Evolutionary conservation across 2,113 vertebrate species (phyloP).

Genomic region (Pterophyllum scalare): DNA sequence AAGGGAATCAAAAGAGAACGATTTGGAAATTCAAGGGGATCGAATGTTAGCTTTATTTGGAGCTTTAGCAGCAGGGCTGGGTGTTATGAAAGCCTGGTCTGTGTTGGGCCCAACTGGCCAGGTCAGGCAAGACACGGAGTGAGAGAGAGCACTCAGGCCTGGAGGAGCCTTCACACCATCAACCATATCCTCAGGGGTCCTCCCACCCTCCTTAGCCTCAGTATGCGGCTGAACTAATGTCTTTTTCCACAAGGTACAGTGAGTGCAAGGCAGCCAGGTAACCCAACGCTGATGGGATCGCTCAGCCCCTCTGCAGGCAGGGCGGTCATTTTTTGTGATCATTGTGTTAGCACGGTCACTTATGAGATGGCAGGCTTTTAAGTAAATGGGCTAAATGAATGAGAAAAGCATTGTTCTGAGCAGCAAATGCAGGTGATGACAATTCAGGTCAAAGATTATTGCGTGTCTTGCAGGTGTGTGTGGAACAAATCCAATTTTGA

Average conservation of each 20-base stretch:
- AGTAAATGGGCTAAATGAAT: slow-evolving; percentile 68
- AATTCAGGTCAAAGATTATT: slow-evolving; percentile 80
- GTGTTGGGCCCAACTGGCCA: slow-evolving; percentile 87
- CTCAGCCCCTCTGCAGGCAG: slow-evolving; percentile 61
- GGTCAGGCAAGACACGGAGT: slow-evolving; percentile 79
- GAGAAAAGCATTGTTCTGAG: slow-evolving; percentile 46
- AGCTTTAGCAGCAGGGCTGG: slow-evolving; percentile 88
- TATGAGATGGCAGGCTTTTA: slow-evolving; percentile 70
- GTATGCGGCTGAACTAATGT: slow-evolving; percentile 66
- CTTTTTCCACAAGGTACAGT: slow-evolving; percentile 75
- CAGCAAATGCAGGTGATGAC: slow-evolving; percentile 71
- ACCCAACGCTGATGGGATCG: slow-evolving; percentile 76
- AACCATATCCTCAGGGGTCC: slow-evolving; percentile 72
- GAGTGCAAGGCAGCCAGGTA: slow-evolving; percentile 68
- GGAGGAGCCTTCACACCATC: slow-evolving; percentile 79
- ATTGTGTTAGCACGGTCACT: slow-evolving; percentile 57
- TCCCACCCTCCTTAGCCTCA: slow-evolving; percentile 54
- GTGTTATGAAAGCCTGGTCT: slow-evolving; percentile 93
- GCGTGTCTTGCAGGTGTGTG: slow-evolving; percentile 66
- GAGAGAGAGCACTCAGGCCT: slow-evolving; percentile 75
- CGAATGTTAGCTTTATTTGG: slow-evolving; percentile 96
- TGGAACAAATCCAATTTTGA: slow-evolving; percentile 79
- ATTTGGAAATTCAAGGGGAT: slow-evolving; percentile 95
- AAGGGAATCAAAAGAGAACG: slow-evolving; percentile 90
- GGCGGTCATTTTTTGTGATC: slow-evolving; percentile 66